These are phyloP conservation scores for Cinclus mexicanus DNA, from an alignment of 2,113 vertebrate genomes.

Conservation along the genomic window DNA sequence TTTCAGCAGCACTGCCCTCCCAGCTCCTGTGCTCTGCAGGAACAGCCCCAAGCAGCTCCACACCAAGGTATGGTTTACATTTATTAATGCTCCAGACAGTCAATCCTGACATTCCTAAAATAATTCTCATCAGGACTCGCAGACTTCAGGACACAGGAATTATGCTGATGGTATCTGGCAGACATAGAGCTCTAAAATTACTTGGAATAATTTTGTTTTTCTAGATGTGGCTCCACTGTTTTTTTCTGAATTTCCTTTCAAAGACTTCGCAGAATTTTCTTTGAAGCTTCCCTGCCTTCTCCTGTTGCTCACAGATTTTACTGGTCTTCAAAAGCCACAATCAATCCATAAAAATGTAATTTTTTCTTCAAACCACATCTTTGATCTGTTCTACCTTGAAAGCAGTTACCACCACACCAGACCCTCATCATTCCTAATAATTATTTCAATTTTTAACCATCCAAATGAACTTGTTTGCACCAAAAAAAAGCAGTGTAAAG, in stretches of 20 bases:
- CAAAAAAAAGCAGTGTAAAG: background rate
- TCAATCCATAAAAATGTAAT: background rate
- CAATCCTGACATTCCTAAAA: background rate
- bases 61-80: rapidly evolving
- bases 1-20: background rate
- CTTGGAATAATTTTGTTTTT: background rate
- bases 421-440: background rate
- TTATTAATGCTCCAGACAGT: background rate
- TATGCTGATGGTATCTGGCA: background rate
- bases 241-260: background rate
- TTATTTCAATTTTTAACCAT: background rate
- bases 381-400: background rate
- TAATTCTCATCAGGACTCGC: background rate
- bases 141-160: background rate
- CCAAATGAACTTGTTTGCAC: background rate
- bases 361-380: background rate
- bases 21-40: background rate
- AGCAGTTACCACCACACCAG: background rate
- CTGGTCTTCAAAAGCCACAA: background rate
- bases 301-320: background rate
- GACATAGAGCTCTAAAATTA: background rate
- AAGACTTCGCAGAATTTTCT: background rate
- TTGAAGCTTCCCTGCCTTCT: background rate
- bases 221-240: background rate
- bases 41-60: background rate